Evolutionary conservation across 2,113 vertebrate species (phyloP).

Genomic region (Tychaedon coryphoeus): DNA sequence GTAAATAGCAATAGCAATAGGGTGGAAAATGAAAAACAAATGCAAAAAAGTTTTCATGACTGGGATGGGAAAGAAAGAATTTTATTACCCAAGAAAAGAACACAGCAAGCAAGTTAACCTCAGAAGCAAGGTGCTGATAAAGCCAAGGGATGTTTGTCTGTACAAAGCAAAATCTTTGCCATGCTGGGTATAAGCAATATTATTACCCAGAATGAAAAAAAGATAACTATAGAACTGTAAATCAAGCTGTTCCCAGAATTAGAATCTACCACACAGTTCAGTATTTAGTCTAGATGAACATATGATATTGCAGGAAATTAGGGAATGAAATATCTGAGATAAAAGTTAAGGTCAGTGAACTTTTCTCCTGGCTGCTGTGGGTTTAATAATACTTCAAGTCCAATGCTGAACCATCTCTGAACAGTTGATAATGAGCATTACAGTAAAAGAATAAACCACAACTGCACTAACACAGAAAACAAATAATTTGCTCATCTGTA

Average conservation of each 20-base stretch:
- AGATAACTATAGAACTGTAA: background rate
- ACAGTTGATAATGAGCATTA: background rate
- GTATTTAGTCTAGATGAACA: background rate
- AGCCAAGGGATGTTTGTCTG: background rate
- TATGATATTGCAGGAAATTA: background rate
- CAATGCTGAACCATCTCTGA: background rate
- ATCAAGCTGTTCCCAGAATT: background rate
- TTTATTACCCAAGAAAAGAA: background rate
- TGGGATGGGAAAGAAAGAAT: background rate
- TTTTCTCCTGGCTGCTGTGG: background rate
- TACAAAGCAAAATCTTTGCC: background rate
- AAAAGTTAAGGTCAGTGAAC: background rate
- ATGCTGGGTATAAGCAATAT: background rate
- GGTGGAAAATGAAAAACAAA: background rate
- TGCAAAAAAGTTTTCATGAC: background rate
- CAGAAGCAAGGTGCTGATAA: background rate
- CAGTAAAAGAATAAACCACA: background rate
- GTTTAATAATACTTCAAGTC: background rate
- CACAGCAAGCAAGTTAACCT: background rate
- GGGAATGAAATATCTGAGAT: background rate
- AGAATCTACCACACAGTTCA: background rate
- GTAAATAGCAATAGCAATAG: background rate
- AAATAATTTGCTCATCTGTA: background rate
- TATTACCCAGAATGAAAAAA: background rate
- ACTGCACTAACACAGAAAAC: background rate